These are phyloP conservation scores for Rousettus leschenaultii DNA, from an alignment of 2,113 vertebrate genomes.

Conservation along the genomic window DNA sequence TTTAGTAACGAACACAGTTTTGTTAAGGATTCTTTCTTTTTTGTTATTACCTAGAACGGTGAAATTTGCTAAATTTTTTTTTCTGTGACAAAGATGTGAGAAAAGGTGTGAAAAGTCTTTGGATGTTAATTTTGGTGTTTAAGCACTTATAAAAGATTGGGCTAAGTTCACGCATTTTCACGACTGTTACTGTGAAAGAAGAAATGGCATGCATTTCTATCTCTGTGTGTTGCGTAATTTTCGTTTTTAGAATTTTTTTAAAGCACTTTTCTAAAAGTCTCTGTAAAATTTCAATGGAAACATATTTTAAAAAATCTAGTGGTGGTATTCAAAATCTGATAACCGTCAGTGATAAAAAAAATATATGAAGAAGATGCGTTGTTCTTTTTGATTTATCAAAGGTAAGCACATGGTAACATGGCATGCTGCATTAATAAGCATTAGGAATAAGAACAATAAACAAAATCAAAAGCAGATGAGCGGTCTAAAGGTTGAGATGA, in stretches of 20 bases:
- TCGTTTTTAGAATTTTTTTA: background rate
- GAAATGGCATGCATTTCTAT: background rate
- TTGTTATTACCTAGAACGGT: background rate
- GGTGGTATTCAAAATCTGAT: background rate
- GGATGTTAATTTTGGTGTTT: background rate
- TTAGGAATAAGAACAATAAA: background rate
- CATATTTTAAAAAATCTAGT: background rate
- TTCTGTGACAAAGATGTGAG: background rate
- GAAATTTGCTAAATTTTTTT: conserved; percentile 17
- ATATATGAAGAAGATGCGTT: background rate
- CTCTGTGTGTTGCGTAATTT: background rate
- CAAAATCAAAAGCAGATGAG: background rate
- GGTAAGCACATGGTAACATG: background rate
- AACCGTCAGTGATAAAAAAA: background rate
- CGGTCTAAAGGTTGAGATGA: background rate
- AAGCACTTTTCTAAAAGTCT: conserved; percentile 26
- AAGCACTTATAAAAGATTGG: background rate
- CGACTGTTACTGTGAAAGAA: background rate
- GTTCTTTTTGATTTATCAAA: background rate
- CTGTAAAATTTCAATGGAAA: conserved; percentile 15
- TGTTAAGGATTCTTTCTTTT: background rate
- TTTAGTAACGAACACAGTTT: background rate
- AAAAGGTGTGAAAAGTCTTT: background rate
- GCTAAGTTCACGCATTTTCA: background rate
- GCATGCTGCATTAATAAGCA: background rate